Evolutionary conservation across 2,113 vertebrate species (phyloP).

Genomic region (Cacatua alba): DNA sequence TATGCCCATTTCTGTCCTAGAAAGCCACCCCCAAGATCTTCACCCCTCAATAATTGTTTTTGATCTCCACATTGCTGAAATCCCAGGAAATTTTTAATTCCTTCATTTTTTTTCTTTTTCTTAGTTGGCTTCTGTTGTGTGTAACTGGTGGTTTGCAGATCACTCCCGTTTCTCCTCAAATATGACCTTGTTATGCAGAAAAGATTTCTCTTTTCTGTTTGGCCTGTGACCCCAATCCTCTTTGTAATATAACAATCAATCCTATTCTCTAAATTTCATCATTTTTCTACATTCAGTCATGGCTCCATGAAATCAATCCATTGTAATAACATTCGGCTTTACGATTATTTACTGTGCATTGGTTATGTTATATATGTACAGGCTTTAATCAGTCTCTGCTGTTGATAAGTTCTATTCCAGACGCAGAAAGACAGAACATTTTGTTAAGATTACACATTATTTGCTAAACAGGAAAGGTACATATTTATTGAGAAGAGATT

Average conservation of each 20-base stretch:
- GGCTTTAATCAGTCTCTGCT: neutral
- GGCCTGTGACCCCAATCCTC: neutral
- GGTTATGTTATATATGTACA: neutral
- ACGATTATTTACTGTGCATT: neutral
- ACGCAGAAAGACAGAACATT: neutral
- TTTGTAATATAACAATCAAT: neutral
- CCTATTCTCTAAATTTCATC: neutral
- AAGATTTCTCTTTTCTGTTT: neutral
- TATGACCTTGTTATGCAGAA: neutral
- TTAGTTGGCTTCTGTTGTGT: fast-evolving
- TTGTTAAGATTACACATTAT: neutral
- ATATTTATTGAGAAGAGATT: neutral
- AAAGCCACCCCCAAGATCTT: neutral
- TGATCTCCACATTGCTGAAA: neutral
- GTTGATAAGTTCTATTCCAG: neutral
- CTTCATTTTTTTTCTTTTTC: neutral
- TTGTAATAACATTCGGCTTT: neutral
- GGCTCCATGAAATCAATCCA: neutral
- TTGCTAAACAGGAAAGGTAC: neutral
- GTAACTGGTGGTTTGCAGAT: neutral
- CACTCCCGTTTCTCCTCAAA: neutral
- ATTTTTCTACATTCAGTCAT: neutral
- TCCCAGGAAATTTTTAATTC: neutral
- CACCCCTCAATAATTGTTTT: neutral
- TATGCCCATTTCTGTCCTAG: neutral